Conservation (phyloP, 2,888 invertebrate species). For the Zhuqinia jingwanae region DNA sequence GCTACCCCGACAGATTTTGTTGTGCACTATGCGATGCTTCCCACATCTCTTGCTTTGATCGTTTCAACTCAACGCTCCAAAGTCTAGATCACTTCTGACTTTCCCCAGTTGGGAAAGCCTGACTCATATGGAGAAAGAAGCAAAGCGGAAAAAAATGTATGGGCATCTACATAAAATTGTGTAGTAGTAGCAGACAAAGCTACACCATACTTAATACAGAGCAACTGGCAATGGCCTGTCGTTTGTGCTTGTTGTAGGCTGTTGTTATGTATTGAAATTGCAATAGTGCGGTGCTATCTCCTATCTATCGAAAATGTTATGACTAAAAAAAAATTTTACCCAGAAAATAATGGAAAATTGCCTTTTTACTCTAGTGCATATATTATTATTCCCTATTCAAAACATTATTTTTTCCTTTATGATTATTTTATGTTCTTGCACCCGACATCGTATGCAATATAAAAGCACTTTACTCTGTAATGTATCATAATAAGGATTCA, state of each 20-base stretch:
- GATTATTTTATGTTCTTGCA: no score
- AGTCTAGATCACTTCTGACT: constrained; percentile 61
- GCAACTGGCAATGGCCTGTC: no score
- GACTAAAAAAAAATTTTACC: no score
- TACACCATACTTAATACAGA: no score
- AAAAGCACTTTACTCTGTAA: no score
- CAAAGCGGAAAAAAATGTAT: background rate
- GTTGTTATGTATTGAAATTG: no score
- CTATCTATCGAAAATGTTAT: background rate
- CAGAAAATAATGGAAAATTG: constrained; percentile 1
- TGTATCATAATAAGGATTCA: no score
- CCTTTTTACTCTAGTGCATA: background rate
- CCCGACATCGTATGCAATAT: no score
- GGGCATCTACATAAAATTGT: constrained; percentile 7
- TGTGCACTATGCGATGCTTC: background rate
- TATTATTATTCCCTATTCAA: no score
- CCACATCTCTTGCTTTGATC: constrained; percentile 29
- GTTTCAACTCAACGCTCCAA: constrained; percentile 47
- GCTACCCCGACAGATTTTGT: background rate
- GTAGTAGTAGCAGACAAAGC: no score
- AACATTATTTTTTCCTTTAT: background rate
- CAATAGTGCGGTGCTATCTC: constrained; percentile 21
- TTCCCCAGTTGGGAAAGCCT: constrained; percentile 35
- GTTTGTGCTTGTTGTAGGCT: no score
- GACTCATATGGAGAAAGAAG: constrained; percentile 40